Evolutionary conservation across 2,888 invertebrate species (phyloP).

Genomic region (Limnephilus lunatus): DNA sequence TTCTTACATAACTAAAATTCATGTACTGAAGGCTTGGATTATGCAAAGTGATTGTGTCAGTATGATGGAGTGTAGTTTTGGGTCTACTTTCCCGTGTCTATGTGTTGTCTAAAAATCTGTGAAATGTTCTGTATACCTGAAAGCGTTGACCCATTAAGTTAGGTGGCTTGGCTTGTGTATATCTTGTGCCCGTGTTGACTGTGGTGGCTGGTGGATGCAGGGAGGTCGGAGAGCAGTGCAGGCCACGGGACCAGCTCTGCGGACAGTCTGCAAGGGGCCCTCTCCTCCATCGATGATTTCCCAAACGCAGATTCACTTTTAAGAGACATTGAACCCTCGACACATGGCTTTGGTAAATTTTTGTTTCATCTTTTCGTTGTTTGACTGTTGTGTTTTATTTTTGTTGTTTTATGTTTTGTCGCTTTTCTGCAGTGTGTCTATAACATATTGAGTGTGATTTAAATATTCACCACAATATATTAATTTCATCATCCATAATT

Average conservation of each 20-base stretch:
- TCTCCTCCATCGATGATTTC: conserved; percentile 74
- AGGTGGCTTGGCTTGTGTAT: conserved; percentile 61
- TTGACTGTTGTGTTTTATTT: conserved; percentile 38
- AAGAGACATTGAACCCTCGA: conserved; percentile 76
- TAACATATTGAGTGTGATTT: neutral
- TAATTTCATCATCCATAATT: neutral
- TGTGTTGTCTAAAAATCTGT: neutral
- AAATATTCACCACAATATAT: neutral
- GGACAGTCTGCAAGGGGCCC: conserved; percentile 65
- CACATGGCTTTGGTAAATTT: conserved; percentile 76
- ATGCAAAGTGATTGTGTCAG: neutral
- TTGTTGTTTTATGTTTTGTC: conserved; percentile 2
- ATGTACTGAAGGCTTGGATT: too few species aligned
- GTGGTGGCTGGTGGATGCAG: conserved; percentile 68
- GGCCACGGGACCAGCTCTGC: conserved; percentile 70
- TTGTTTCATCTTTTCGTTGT: conserved; percentile 46
- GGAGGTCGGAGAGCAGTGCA: conserved; percentile 75
- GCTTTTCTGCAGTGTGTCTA: neutral
- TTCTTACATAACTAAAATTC: too few species aligned
- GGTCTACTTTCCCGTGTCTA: too few species aligned
- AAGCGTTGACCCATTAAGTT: conserved; percentile 28
- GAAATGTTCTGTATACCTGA: conserved; percentile 28
- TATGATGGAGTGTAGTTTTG: too few species aligned
- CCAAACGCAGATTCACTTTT: conserved; percentile 72
- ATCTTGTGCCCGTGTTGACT: conserved; percentile 67